Evolutionary conservation across 2,888 invertebrate species (phyloP).

Genomic region (Hydriomena furcata): DNA sequence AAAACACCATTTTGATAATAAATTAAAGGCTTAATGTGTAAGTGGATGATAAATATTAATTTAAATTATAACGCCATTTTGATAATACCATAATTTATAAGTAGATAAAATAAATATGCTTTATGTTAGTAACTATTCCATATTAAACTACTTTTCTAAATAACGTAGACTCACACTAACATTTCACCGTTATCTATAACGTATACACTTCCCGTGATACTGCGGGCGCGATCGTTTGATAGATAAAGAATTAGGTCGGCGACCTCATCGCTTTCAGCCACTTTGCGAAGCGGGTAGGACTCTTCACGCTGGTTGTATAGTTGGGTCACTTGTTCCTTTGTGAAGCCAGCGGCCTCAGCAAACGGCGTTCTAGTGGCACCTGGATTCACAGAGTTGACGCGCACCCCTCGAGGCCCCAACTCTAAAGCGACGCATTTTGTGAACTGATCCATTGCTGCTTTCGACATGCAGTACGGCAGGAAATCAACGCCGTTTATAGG

Average conservation of each 20-base stretch:
- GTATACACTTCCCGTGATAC: conserved; percentile 91
- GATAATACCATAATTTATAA: too few relatives aligned
- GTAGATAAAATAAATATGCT: too few relatives aligned
- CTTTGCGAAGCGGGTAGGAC: conserved; percentile 94
- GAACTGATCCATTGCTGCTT: conserved; percentile 96
- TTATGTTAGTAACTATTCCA: too few relatives aligned
- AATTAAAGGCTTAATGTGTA: too few relatives aligned
- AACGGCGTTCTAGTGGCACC: conserved; percentile 92
- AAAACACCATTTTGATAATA: too few relatives aligned
- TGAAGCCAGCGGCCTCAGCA: conserved; percentile 86
- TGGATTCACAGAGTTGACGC: conserved; percentile 96
- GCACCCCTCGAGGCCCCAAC: conserved; percentile 88
- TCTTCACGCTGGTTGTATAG: conserved; percentile 90
- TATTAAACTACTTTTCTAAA: conserved; percentile 2
- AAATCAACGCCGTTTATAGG: conserved; percentile 85
- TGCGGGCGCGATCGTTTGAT: conserved; percentile 93
- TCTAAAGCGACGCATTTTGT: conserved; percentile 95
- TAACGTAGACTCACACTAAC: conserved; percentile 47
- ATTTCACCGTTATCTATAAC: conserved; percentile 76
- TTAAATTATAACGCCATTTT: too few relatives aligned
- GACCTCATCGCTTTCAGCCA: conserved; percentile 92
- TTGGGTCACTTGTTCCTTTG: conserved; percentile 81
- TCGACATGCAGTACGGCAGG: conserved; percentile 95
- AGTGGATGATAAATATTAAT: too few relatives aligned
- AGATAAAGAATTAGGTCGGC: conserved; percentile 95